Evolutionary conservation across 2,888 invertebrate genomes (phyloP), one percentile per base, ranked within the genome.

Genomic region (Lycocerus yunnanus): DNA sequence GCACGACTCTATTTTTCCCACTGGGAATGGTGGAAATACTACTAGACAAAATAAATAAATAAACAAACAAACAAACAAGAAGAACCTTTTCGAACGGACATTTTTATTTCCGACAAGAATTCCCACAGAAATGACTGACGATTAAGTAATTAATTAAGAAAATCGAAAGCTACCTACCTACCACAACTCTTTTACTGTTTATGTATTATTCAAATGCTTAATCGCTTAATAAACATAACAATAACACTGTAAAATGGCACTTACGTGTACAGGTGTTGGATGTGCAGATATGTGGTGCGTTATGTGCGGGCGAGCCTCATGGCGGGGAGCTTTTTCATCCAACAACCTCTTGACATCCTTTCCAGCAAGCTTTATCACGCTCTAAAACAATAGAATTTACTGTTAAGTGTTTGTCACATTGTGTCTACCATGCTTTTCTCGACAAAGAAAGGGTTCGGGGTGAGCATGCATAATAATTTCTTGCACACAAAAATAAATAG

Each of bases 261-360:
- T 86, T 84, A 87, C 87, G 82, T 87, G 86, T 70, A 76, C 76
- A 72, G 75, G 72, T 80, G 84, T 83, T 79, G 84, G 84, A 82
- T 86, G 86, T 77, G 88, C 88, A 77, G 87, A 87, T 81, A 89
- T 87, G 80, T 91, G 89, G 82, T 90, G 89, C 84, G 90, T 90
- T 82, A 90, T 84, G 84, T 90, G 90, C 78, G 88, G 88, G 80
- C 89, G 89, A 73, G 90, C 89, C 80, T 91, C 90, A 71, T 90
- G 88, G 75, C 90, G 88, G 85, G 90, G 90, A 74, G 90, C 88
- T 78, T 89, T 88, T 86, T 89, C 85, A 79, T 90, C 90, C 68
- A 90, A 89, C 77, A 91, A 85, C 79, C 90, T 89, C 84, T 90
- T 90, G 76, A 91, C 90, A 82, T 89, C 89, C 76, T 89, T 86